Evolutionary conservation across 2,888 invertebrate genomes (phyloP).

Genomic region (Andricus quercusramuli): DNA sequence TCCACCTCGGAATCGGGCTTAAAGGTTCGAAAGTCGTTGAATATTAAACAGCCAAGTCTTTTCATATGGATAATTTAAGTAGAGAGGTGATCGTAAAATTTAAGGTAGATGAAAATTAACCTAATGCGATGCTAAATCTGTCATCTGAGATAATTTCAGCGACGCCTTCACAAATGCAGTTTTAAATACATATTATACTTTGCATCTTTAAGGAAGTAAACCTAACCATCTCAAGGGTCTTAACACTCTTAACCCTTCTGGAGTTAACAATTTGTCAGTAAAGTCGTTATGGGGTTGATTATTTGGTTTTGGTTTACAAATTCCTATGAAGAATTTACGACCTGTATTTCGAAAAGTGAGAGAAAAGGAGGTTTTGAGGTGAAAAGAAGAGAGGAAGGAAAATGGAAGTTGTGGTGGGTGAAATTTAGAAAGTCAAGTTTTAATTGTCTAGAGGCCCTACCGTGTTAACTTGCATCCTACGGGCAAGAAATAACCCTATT

Average conservation of each 20-base stretch:
- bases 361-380: background rate
- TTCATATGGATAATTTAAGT: slow-evolving; percentile 12
- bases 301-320: slow-evolving; percentile 8
- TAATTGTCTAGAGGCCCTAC: slow-evolving; percentile 43
- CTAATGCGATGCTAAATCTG: slow-evolving; percentile 1
- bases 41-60: slow-evolving; percentile 48
- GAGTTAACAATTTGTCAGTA: background rate
- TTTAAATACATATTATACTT: background rate
- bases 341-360: background rate
- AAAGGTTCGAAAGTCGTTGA: slow-evolving; percentile 43
- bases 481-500: slow-evolving; percentile 58
- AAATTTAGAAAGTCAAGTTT: slow-evolving; percentile 51
- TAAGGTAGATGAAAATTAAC: background rate
- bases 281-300: background rate
- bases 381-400: background rate
- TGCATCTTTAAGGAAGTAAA: background rate
- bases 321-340: slow-evolving; percentile 26
- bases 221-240: background rate
- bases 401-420: slow-evolving; percentile 43
- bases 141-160: background rate
- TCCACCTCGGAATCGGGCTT: slow-evolving; percentile 15
- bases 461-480: slow-evolving; percentile 46
- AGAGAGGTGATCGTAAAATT: background rate
- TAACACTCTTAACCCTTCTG: background rate
- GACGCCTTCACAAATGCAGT: background rate